phyloP scores from a whole-genome alignment of 2,888 invertebrate genomes.

The Protonemura montana region DNA sequence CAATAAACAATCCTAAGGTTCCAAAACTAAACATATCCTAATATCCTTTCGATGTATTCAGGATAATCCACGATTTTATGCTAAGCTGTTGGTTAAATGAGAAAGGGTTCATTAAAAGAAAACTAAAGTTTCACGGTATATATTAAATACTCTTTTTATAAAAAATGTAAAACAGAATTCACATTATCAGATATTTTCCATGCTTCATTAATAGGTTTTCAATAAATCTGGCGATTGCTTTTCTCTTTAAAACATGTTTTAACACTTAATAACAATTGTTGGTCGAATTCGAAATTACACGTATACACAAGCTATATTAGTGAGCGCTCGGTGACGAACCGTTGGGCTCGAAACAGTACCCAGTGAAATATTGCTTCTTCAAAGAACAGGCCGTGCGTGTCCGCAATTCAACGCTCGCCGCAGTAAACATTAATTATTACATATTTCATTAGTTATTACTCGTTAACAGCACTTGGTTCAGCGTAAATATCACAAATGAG shows the following conservation, averaged over 20 bases:
- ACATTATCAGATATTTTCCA: neutral
- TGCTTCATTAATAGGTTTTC: neutral
- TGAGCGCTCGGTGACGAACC: no score
- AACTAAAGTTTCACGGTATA: neutral
- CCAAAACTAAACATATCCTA: neutral
- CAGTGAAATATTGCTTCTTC: neutral
- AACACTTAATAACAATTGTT: neutral
- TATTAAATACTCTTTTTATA: constrained; percentile 12
- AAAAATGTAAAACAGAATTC: constrained; percentile 12
- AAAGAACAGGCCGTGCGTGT: neutral
- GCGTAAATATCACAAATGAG: constrained; percentile 12
- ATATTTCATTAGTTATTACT: neutral
- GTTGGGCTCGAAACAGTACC: neutral
- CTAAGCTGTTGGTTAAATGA: neutral
- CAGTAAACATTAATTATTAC: neutral
- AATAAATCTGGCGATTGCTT: neutral
- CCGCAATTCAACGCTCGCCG: no score
- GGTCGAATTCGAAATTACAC: constrained; percentile 3
- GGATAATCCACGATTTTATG: neutral
- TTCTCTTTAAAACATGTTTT: neutral
- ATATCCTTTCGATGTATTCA: neutral
- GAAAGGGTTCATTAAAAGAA: neutral
- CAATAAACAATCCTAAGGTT: neutral
- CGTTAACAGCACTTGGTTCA: neutral
- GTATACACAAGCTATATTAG: neutral